Base-by-base conservation (phyloP, 2,113 vertebrate species). In the Arvicanthis niloticus region DNA sequence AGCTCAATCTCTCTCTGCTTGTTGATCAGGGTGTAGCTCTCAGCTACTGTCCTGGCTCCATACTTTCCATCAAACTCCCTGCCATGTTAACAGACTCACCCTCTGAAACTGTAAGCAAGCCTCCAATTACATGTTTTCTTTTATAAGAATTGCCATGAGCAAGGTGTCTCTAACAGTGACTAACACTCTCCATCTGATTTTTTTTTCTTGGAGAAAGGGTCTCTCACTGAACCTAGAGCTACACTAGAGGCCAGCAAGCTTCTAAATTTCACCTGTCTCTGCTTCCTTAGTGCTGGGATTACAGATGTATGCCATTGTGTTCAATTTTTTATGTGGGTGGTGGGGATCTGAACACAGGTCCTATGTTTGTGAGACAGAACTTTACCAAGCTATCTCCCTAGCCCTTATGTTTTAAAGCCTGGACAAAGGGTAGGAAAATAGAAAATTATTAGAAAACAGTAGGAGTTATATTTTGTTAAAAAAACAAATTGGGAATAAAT, bases 361-460 rank as follows among this genome's bases (percentile, higher is more conserved):
- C 60, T 34, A 85, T 65, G 40, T 58, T 67, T 86, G 26, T 45
- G 40, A 24, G 58, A 31, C 58, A 85, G 16, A 62, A 85, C 81
- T 31, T 62, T 65, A 65, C 58, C 26, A 31, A 65, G 7, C n/a
- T 45, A 19, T 12, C 29, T 85, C 29, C 40, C 6, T 42, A 65
- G 60, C 26, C 16, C 4, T 48, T 31, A 48, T 88, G 86, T 91
- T 95, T 37, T 34, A 77, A 80, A 95, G 42, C 89, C 22, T 21
- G 29, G 40, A 92, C 11, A 58, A 91, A 75, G 11, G 42, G 45
- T 56, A 84, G 26, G 70, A 45, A 85, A 53, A 89, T 24, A 16
- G 70, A 68, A 92, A 88, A 92, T 37, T 75, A 82, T 85, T 34
- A 92, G 65, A 85, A 96, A 40, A 92, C 22, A 42, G 72, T 22